phyloP scores from a whole-genome alignment of 2,797 vertebrate genomes.

The Ispidina picta region DNA sequence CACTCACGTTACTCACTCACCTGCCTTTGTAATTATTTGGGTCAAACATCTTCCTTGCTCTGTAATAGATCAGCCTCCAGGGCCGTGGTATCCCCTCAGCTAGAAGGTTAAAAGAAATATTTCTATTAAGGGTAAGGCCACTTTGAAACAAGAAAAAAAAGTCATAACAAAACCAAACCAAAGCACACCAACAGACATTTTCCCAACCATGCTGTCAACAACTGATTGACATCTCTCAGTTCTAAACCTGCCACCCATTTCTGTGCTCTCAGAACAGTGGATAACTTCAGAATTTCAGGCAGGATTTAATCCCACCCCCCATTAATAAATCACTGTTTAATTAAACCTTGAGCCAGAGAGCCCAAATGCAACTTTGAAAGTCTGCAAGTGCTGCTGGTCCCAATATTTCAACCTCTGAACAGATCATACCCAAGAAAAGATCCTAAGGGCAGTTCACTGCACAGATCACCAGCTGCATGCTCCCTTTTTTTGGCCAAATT shows the following conservation, averaged over 20 bases:
- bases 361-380: not conserved
- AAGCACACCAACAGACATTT: not conserved
- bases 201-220: accelerated
- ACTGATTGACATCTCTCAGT: not conserved
- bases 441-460: not conserved
- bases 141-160: not conserved
- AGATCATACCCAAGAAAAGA: not conserved
- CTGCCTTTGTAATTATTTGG: constrained; percentile 78
- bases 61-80: constrained; percentile 72
- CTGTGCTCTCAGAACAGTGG: not conserved
- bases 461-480: not conserved
- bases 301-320: not conserved
- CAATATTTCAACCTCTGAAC: not conserved
- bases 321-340: not conserved
- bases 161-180: not conserved
- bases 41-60: constrained; percentile 80
- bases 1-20: constrained; percentile 50
- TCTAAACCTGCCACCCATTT: not conserved
- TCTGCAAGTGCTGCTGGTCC: not conserved
- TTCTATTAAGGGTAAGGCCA: not conserved
- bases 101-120: constrained; percentile 25
- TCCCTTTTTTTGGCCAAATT: not conserved
- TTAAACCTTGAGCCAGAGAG: not conserved
- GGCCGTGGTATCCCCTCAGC: constrained; percentile 76
- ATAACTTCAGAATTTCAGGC: not conserved